phyloP scores from a whole-genome alignment of 2,797 vertebrate genomes.

The Harpagifer antarcticus region DNA sequence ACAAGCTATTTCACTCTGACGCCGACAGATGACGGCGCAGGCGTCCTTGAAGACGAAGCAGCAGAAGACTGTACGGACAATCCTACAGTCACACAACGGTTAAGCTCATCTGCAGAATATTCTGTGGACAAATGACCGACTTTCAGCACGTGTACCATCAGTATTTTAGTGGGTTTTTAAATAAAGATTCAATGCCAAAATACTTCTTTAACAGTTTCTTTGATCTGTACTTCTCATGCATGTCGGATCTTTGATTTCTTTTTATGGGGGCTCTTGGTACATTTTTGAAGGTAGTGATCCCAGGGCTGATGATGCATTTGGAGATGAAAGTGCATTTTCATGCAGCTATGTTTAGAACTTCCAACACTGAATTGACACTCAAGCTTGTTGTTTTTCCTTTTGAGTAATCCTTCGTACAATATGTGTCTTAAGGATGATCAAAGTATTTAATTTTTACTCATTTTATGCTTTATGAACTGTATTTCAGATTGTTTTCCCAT shows the following conservation, averaged over 20 bases:
- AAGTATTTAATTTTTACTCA: constrained; percentile 62
- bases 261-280: constrained; percentile 18
- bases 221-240: constrained; percentile 58
- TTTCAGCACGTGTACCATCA: constrained; percentile 6
- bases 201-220: constrained; percentile 33
- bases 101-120: not conserved
- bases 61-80: not conserved
- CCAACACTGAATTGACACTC: constrained; percentile 44
- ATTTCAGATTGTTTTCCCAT: constrained; percentile 37
- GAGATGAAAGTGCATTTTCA: constrained; percentile 78
- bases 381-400: constrained; percentile 37
- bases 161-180: constrained; percentile 50
- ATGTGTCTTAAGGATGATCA: constrained; percentile 63
- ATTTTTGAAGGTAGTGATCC: constrained; percentile 49
- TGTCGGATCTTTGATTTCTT: constrained; percentile 60
- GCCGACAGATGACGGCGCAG: constrained; percentile 26
- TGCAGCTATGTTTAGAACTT: constrained; percentile 58
- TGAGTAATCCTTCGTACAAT: constrained; percentile 53
- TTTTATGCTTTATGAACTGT: constrained; percentile 49
- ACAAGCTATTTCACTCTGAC: constrained; percentile 86
- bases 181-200: constrained; percentile 33
- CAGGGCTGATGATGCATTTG: constrained; percentile 51
- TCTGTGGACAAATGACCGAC: constrained; percentile 11
- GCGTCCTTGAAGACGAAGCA: constrained; percentile 12
- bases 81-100: not conserved